Conservation (phyloP, 2,113 vertebrate genomes). For the Steatornis caripensis region DNA sequence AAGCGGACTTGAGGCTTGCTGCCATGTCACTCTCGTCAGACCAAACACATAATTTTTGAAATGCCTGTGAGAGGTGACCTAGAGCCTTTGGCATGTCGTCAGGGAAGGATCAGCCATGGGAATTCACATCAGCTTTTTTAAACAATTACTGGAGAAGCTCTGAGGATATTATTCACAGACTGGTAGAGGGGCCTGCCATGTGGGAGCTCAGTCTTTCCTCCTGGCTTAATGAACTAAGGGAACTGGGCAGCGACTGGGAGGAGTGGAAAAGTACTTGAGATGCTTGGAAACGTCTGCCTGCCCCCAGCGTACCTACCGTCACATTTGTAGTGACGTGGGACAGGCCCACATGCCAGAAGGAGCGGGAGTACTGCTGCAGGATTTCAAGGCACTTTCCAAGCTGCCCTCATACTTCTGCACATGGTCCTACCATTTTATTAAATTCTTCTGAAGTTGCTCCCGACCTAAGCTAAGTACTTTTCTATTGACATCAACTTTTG, state of each 20-base stretch:
- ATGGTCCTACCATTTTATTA: constrained; percentile 4
- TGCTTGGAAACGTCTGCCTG: background rate
- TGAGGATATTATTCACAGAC: background rate
- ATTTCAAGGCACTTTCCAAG: background rate
- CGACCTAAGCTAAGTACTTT: constrained; percentile 31
- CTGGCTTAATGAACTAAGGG: background rate
- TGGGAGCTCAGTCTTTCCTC: background rate
- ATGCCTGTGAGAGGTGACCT: background rate
- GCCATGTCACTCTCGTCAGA: background rate
- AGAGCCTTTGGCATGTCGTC: background rate
- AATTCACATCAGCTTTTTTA: background rate
- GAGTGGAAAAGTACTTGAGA: background rate
- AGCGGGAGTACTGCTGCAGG: background rate
- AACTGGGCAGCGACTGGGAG: background rate
- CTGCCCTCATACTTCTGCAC: background rate
- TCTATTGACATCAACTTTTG: constrained; percentile 58
- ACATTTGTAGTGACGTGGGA: background rate
- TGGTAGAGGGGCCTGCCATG: background rate
- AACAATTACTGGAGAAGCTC: background rate
- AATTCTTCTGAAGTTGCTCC: constrained; percentile 30
- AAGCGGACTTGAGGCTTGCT: background rate
- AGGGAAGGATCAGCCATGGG: background rate
- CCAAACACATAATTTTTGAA: background rate
- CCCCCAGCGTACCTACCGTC: background rate
- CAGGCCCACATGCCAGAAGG: rapidly evolving